These are phyloP conservation scores for Drosophila gunungcola DNA, from an alignment of 1,140 invertebrate species.

Conservation along the genomic window DNA sequence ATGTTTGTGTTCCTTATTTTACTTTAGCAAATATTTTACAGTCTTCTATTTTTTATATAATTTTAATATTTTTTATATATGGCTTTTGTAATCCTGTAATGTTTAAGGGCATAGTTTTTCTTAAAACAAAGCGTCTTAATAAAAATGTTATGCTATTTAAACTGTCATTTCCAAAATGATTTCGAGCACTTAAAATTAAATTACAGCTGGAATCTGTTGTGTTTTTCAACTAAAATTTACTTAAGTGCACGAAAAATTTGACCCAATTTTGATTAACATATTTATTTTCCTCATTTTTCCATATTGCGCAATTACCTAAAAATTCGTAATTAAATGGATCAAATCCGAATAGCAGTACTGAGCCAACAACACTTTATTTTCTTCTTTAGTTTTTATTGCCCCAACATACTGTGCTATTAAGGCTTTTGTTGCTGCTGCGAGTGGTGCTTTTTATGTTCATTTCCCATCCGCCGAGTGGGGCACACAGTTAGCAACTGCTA, in stretches of 20 bases:
- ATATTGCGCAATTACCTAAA: slow-evolving; percentile 34
- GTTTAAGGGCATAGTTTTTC: no score
- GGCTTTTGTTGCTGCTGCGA: not conserved
- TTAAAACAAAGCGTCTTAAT: no score
- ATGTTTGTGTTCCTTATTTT: no score
- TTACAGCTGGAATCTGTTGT: not conserved
- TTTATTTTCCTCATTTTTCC: not conserved
- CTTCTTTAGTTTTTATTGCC: slow-evolving; percentile 30
- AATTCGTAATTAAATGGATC: slow-evolving; percentile 42
- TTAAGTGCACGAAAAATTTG: not conserved
- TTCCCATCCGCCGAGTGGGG: slow-evolving; percentile 34
- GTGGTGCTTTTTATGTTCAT: slow-evolving; percentile 35
- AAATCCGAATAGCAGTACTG: slow-evolving; percentile 19
- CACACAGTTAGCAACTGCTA: slow-evolving; percentile 3
- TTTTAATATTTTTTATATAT: no score
- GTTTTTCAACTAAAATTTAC: not conserved
- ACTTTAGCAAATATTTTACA: no score
- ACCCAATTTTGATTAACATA: not conserved
- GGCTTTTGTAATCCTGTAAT: no score
- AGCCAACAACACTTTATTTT: slow-evolving; percentile 23
- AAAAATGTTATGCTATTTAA: no score
- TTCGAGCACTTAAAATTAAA: no score
- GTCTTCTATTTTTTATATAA: no score
- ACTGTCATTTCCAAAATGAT: no score
- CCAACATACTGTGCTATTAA: slow-evolving; percentile 15